phyloP scores from a whole-genome alignment of 1,140 invertebrate genomes.

The Apis dorsata region DNA sequence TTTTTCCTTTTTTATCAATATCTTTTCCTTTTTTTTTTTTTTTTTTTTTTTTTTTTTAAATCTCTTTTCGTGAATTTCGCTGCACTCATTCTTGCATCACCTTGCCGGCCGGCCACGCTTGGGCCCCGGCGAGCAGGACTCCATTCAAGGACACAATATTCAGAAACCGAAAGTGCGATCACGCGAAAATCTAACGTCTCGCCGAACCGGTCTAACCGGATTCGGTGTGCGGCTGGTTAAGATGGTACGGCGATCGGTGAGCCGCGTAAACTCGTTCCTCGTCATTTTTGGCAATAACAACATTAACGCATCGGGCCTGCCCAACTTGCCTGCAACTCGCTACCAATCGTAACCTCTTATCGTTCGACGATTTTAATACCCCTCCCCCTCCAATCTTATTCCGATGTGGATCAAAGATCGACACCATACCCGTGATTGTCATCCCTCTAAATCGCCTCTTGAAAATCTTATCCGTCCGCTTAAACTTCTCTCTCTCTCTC shows the following conservation, averaged over 20 bases:
- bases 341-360: constrained; percentile 11
- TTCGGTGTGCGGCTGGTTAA: constrained; percentile 69
- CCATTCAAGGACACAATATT: constrained; percentile 79
- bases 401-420: background rate
- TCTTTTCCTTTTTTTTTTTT: background rate
- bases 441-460: background rate
- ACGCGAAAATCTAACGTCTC: constrained; percentile 81
- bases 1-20: background rate
- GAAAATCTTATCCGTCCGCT: background rate
- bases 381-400: too few species aligned
- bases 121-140: constrained; percentile 66
- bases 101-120: background rate
- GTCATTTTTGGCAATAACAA: constrained; percentile 73
- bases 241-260: constrained; percentile 70
- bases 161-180: constrained; percentile 81
- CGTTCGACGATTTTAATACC: background rate
- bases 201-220: constrained; percentile 80
- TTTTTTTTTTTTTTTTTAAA: background rate
- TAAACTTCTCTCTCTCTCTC: background rate
- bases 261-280: constrained; percentile 76
- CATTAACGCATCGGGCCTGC: constrained; percentile 53
- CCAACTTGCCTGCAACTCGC: background rate
- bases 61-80: constrained; percentile 51
- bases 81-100: constrained; percentile 64
- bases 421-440: background rate